Conservation (phyloP, 2,113 vertebrate genomes). For the Eolophus roseicapilla region DNA sequence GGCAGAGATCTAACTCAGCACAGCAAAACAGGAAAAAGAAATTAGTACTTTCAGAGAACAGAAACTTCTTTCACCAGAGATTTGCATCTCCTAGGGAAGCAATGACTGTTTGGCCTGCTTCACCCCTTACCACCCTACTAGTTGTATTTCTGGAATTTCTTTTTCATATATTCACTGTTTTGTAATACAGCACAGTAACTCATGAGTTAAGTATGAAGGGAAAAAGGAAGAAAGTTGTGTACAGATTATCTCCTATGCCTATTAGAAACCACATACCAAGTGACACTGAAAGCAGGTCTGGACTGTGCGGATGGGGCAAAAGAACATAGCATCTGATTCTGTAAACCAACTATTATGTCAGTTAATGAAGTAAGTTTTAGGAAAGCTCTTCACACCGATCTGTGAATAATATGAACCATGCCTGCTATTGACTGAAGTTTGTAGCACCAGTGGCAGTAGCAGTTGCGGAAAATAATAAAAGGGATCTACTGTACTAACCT, state of each 20-base stretch:
- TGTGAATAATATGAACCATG: background rate
- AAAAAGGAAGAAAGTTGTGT: background rate
- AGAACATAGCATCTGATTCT: background rate
- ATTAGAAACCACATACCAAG: background rate
- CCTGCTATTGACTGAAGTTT: background rate
- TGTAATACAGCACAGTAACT: background rate
- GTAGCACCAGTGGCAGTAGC: background rate
- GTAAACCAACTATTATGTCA: background rate
- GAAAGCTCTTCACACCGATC: background rate
- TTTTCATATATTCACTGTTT: background rate
- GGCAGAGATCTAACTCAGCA: background rate
- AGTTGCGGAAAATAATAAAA: background rate
- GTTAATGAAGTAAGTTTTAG: background rate
- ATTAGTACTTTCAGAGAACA: background rate
- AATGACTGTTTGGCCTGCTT: background rate
- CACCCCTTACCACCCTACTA: background rate
- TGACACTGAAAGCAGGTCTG: background rate
- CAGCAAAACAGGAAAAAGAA: background rate
- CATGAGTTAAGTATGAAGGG: background rate
- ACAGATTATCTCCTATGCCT: background rate
- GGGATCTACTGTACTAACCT: constrained; percentile 37
- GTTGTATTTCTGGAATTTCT: background rate
- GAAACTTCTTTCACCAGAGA: background rate
- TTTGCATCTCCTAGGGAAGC: background rate
- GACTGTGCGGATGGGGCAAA: background rate